These are phyloP conservation scores for Lophius americanus DNA, from an alignment of 2,797 vertebrate species.

Conservation along the genomic window DNA sequence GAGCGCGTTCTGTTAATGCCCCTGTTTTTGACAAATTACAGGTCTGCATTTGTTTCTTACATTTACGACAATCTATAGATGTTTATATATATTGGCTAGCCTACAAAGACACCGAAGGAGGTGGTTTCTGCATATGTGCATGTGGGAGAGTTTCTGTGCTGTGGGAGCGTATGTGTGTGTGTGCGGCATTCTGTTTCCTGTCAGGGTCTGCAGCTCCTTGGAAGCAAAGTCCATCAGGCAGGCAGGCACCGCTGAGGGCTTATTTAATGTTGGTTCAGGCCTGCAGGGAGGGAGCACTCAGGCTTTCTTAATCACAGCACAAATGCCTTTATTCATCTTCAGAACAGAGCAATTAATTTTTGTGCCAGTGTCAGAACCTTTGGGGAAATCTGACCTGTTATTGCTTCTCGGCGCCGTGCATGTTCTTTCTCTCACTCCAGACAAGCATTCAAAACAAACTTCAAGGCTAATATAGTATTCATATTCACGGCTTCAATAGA, in stretches of 20 bases:
- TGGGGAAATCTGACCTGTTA: slow-evolving; percentile 80
- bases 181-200: slow-evolving; percentile 61
- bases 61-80: slow-evolving; percentile 25
- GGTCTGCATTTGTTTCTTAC: slow-evolving; percentile 43
- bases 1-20: slow-evolving; percentile 15
- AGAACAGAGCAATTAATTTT: slow-evolving; percentile 78
- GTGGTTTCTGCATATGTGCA: slow-evolving; percentile 15
- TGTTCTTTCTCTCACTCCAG: slow-evolving; percentile 63
- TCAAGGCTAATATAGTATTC: slow-evolving; percentile 60
- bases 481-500: slow-evolving; percentile 43
- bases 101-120: background rate
- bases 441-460: slow-evolving; percentile 65
- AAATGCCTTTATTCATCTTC: slow-evolving; percentile 78
- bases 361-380: slow-evolving; percentile 69
- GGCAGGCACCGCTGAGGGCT: slow-evolving; percentile 57
- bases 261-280: slow-evolving; percentile 70
- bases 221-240: slow-evolving; percentile 62
- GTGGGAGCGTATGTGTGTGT: slow-evolving; percentile 19
- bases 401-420: slow-evolving; percentile 59
- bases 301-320: slow-evolving; percentile 75
- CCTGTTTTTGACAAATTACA: slow-evolving; percentile 54
- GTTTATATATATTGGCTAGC: slow-evolving; percentile 21
- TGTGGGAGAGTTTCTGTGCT: slow-evolving; percentile 33
- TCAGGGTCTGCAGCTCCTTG: slow-evolving; percentile 54
- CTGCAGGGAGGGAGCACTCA: slow-evolving; percentile 61